Base-by-base conservation (phyloP, 2,113 vertebrate genomes). In the Chaetops frenatus region DNA sequence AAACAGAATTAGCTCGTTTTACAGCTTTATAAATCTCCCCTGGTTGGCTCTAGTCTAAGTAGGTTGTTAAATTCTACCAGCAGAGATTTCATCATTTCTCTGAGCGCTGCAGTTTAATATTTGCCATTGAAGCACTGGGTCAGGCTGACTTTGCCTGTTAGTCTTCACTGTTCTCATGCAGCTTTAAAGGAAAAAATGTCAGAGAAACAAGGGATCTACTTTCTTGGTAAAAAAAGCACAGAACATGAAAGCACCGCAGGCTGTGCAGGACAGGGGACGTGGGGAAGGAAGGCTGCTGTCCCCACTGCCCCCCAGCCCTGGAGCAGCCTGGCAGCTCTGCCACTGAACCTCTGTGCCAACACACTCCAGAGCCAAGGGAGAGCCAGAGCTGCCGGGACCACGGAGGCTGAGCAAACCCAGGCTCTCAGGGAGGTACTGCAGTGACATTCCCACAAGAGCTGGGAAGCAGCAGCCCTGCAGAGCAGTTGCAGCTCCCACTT, bases 41-140 rank as follows among this genome's bases (percentile, higher is more conserved):
- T 82, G 38, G 76, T 86, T 96, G 66, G 88, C 77, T 88, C 35
- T 38, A 70, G 21, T 11, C 12, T 66, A 74, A 89, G 69, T 38
- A 73, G 81, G 62, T 74, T 95, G 93, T 96, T 96, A 86, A 94
- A 93, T 86, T 67, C 86, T 92, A 81, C 81, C 38, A 70, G 11
- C 20, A 56, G 82, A 94, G 76, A 87, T 83, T 84, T 78, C 94
- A 65, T 86, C 4, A 87, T 92, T 90, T 94, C 82, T 96, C 82
- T 65, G 66, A 91, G 87, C 3, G 0, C 67, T 36, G 56, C 67
- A 81, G 81, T 78, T 88, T 77, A 88, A 47, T 76, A 66, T 92
- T 86, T 65, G 85, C 72, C 48, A 20, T 53, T 64, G 86, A 82
- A 94, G 76, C 48, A 21, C 13, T 33, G 40, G 40, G 27, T 86